A percentile compares a stretch with the other conserved stretches of the same genome.
phyloP scores from a whole-genome alignment of 1,140 invertebrate genomes.

The Vanessa tameamea region DNA sequence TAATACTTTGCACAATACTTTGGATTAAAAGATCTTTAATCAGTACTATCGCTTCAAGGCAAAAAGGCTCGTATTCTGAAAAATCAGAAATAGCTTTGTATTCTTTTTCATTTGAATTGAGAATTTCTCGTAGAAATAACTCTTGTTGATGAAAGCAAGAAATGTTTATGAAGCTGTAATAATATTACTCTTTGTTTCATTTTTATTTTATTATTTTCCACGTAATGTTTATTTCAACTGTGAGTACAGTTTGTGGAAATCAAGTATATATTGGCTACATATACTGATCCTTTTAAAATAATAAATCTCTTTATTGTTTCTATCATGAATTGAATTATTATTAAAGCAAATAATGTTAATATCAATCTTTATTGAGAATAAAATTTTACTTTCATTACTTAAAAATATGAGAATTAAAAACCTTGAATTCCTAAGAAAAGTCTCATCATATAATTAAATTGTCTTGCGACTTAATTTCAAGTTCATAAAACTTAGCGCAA shows the following conservation, averaged over 20 bases:
- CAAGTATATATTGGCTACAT: too few species aligned
- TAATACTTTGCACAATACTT: conserved; percentile 27
- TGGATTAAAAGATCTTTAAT: conserved; percentile 35
- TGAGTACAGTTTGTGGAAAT: neutral
- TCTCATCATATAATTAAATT: conserved; percentile 18
- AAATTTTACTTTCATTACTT: neutral
- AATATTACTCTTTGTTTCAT: neutral
- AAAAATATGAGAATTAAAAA: neutral
- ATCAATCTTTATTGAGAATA: too few species aligned
- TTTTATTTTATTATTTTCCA: neutral
- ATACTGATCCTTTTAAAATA: too few species aligned
- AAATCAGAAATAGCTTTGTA: conserved; percentile 20
- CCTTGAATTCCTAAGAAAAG: neutral
- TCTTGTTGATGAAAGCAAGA: conserved; percentile 8
- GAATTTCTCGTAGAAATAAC: conserved; percentile 7
- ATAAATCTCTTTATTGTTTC: too few species aligned
- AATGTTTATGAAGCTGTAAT: conserved; percentile 10
- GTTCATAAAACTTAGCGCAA: conserved; percentile 31
- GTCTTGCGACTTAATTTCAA: conserved; percentile 16
- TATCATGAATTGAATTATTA: too few species aligned
- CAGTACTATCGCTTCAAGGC: conserved; percentile 19
- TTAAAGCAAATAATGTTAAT: too few species aligned
- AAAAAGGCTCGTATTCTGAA: conserved; percentile 20
- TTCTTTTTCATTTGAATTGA: conserved; percentile 20
- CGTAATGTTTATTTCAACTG: neutral